phyloP scores from a whole-genome alignment of 2,888 invertebrate species.

The Caenorhabditis parvicauda region DNA sequence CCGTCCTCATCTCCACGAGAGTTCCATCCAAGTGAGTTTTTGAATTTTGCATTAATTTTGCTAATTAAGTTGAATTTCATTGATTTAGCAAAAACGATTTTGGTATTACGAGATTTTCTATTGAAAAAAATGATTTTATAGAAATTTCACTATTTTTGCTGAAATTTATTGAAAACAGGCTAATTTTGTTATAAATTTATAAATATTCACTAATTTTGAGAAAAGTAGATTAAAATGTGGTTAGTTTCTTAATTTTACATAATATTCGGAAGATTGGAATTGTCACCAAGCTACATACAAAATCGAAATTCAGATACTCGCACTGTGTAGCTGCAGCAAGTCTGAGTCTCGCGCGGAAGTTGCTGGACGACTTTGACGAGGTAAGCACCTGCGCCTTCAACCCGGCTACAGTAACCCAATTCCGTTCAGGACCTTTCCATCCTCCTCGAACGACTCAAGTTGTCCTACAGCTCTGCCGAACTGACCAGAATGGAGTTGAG shows the following conservation, averaged over 20 bases:
- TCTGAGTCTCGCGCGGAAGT: slow-evolving; percentile 39
- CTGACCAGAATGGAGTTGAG: slow-evolving; percentile 42
- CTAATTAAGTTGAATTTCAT: not conserved
- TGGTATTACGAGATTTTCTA: too few species aligned
- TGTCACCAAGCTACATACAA: too few species aligned
- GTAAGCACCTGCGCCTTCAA: not conserved
- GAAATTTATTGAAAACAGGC: too few species aligned
- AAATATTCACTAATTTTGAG: too few species aligned
- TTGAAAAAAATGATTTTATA: too few species aligned
- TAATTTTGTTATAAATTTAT: too few species aligned
- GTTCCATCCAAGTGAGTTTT: slow-evolving; percentile 27
- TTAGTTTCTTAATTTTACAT: too few species aligned
- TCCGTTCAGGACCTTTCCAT: slow-evolving; percentile 10
- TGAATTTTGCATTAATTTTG: not conserved
- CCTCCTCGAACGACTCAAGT: slow-evolving; percentile 30
- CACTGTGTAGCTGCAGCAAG: slow-evolving; percentile 43
- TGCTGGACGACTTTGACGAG: slow-evolving; percentile 45
- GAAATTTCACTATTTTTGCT: too few species aligned
- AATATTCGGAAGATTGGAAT: too few species aligned
- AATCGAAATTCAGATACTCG: slow-evolving; percentile 22
- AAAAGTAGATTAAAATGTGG: too few species aligned
- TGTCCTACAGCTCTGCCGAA: slow-evolving; percentile 35
- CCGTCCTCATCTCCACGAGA: slow-evolving; percentile 30
- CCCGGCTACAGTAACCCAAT: not conserved
- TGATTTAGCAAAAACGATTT: too few species aligned